Base-by-base conservation (phyloP, 2,888 invertebrate genomes). In the Chrysina gloriosa region DNA sequence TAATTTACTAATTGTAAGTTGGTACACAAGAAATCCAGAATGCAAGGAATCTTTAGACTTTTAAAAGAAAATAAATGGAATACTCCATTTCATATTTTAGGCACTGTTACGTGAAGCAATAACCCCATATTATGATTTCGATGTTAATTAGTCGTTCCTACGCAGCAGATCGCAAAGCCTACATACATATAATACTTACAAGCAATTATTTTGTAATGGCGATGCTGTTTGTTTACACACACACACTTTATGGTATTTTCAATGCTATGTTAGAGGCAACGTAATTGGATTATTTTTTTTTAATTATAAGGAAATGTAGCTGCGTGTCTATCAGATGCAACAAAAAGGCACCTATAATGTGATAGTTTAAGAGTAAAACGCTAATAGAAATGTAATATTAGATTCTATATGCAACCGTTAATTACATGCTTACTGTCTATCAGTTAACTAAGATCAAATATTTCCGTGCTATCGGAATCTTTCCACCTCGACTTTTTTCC, bases 141-240 rank as follows among this genome's bases (percentile, higher is more conserved):
- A 25, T n/a, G 23, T 48, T 48, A 48, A 48, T 48, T 48, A 48
- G 27, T 48, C 3, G 23, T 11, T 11, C 5, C 25, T 11, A 23
- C 11, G 25, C 4, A 25, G 7, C 25, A 25, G 23, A 25, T 25
- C 48, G 48, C 23, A 48, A 21, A 48, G 11, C 5, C 25, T 11
- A 48, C 6, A 27, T 48, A 48, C 23, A n/a, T n/a, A n/a, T n/a
- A n/a, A n/a, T n/a, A n/a, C n/a, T n/a, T 48, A 21, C 25, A 48
- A 48, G 47, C n/a, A 19, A 48, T 48, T 25, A 48, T 25, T 48
- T 25, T 48, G 47, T 48, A 48, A 48, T 23, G 25, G n/a, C 48
- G 21, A 11, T 5, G 48, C 11, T 48, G 48, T 11, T 48, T 48
- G 48, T 48, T 48, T 48, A 25, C 11, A 11, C 25, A n/a, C n/a